Base-by-base conservation (phyloP, 2,113 vertebrate species). In the Rhinolophus sinicus region DNA sequence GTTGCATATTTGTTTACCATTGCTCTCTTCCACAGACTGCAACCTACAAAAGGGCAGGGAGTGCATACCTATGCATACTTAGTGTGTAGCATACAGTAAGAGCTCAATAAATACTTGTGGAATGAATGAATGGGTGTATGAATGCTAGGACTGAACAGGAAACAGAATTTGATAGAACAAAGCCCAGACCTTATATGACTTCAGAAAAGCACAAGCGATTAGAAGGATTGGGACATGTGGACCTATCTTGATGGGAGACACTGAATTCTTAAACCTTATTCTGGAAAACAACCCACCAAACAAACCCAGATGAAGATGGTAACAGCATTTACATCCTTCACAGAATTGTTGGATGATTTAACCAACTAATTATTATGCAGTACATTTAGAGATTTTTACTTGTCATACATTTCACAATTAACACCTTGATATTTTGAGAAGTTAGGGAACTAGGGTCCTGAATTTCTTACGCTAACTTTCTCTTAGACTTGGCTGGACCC, bases 391-490 rank as follows among this genome's bases (percentile, higher is more conserved):
- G 78, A 69, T 96, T 95, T 95, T 93, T 89, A 94, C 86, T 94
- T 67, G 75, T 78, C 56, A 47, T 86, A 78, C 35, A 21, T 93
- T 96, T 93, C 33, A 69, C n/a, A 77, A 94, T 94, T 95, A 98
- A 98, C 97, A 96, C 44, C 69, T 93, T 90, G 0, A 8, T 75
- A 21, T 54, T 88, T 67, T 54, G 90, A 98, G 96, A 98, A 98
- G 96, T 35, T 40, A 97, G 94, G 40, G 16, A 94, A 93, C 30
- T 80, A n/a, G 67, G 67, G 81, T 84, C 91, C 96, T 78, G 18
- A 65, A 96, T 97, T 87, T 92, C 78, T 96, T 96, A 58, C 28
- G 75, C 69, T 97, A 96, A 96, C 94, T 97, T 97, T 94, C 92
- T 97, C 44, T 96, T 94, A 97, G 91, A 75, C 95, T 56, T 73